Conservation (phyloP, 2,888 invertebrate species). For the Taphrorychus bicolor region DNA sequence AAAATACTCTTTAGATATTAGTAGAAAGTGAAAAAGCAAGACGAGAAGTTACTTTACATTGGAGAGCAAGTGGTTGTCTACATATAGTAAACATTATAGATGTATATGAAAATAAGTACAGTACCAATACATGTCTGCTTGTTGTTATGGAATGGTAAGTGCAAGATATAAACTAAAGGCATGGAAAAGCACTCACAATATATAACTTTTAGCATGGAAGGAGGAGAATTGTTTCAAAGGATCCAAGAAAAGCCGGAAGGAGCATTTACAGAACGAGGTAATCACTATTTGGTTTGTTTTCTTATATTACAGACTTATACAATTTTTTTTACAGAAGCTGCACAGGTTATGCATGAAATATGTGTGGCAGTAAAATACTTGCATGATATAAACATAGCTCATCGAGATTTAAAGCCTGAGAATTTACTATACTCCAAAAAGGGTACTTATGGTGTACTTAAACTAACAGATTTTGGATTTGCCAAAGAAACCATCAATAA, state of each 20-base stretch:
- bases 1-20: constrained; percentile 74
- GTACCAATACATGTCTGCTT: constrained; percentile 87
- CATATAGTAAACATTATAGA: constrained; percentile 93
- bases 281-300: background rate
- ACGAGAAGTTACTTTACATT: constrained; percentile 95
- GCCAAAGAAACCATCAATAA: constrained; percentile 91
- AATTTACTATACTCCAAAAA: constrained; percentile 89
- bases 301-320: background rate
- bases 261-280: constrained; percentile 94
- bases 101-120: constrained; percentile 97
- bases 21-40: constrained; percentile 92
- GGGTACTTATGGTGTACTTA: constrained; percentile 81
- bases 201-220: constrained; percentile 82
- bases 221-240: constrained; percentile 95
- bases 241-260: constrained; percentile 95
- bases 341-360: constrained; percentile 95
- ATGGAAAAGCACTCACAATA: background rate
- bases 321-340: constrained; percentile 71
- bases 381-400: constrained; percentile 94
- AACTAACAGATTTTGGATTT: constrained; percentile 99
- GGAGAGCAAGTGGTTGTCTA: constrained; percentile 88
- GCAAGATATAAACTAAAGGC: background rate
- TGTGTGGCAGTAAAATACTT: constrained; percentile 93
- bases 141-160: constrained; percentile 98
- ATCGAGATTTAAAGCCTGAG: constrained; percentile 97